Evolutionary conservation across 2,113 vertebrate species (phyloP), one percentile per base, ranked within the genome.

Genomic region (Bubalus kerabau): DNA sequence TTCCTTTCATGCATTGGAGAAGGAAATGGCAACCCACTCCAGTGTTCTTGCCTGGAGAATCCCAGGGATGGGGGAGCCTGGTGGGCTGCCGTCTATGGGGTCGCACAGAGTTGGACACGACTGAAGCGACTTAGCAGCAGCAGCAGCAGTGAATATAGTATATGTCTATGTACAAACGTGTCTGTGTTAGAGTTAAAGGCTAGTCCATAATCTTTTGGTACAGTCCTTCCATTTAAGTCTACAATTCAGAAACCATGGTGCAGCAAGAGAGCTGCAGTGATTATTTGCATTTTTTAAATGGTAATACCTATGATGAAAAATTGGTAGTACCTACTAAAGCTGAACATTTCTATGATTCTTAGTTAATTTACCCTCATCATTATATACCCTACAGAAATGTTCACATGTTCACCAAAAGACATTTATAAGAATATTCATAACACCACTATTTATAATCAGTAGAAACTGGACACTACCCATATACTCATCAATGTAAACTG

Each of bases 261-360:
- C 50, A 87, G 32, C 67, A 62, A 90, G 15, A 93, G 19, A 56
- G 21, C 26, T 95, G 86, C 40, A 19, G 32, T 24, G n/a, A 83
- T 93, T 64, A 52, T 74, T 59, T 87, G 50, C 40, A 87, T 90
- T 93, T 97, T 89, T 89, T 30, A 78, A 95, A 87, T 56, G 46
- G 80, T 48, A 89, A 85, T 14, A 91, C 28, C 62, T 46, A 92
- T 6, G 50, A 92, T 32, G 14, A 87, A 59, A 78, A 74, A 43
- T 9, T 43, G 57, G 82, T 7, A 91, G 46, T 60, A 81, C 48
- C 59, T 82, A 48, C 57, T 60, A 83, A 67, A 96, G 30, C 12
- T 17, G 64, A 94, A 40, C 52, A 82, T 32, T 90, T 50, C 32
- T 71, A 52, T 30, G 23, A 54, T 82, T 90, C 59, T 82, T 36